Evolutionary conservation across 2,797 vertebrate species (phyloP).

Genomic region (Somateria mollissima): DNA sequence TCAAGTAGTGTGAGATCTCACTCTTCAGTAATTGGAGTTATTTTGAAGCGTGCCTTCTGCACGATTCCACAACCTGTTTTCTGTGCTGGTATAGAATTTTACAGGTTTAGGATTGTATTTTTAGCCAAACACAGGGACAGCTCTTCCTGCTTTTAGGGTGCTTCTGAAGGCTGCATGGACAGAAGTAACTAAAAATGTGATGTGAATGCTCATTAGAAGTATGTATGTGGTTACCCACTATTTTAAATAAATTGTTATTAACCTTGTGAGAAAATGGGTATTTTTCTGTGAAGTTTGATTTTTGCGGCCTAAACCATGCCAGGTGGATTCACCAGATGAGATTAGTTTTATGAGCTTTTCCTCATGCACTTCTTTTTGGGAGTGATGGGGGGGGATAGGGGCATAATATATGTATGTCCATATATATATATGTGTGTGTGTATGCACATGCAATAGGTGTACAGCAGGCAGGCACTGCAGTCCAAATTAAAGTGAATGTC

Average conservation of each 20-base stretch:
- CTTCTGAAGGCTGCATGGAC: not conserved
- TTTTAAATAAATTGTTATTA: not conserved
- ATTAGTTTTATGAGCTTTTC: not conserved
- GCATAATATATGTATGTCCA: not conserved
- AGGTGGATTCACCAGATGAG: not conserved
- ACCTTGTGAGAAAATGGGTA: not conserved
- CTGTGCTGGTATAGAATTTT: not conserved
- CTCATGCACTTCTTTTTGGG: not conserved
- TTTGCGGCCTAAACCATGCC: not conserved
- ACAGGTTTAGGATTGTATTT: not conserved
- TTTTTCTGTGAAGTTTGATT: not conserved
- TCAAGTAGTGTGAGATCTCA: not conserved
- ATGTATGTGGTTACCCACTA: fast-evolving
- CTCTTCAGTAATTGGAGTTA: not conserved
- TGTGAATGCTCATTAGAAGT: not conserved
- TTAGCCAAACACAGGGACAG: not conserved
- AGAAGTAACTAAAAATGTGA: fast-evolving
- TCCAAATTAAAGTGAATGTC: not conserved
- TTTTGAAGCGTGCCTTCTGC: not conserved
- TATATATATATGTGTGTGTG: not conserved
- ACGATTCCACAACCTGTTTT: not conserved
- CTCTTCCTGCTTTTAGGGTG: not conserved
- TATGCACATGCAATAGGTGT: not conserved
- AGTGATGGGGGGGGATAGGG: not conserved
- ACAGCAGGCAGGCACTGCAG: not conserved